phyloP scores from a whole-genome alignment of 2,797 vertebrate species.

The Danio tinwini region DNA sequence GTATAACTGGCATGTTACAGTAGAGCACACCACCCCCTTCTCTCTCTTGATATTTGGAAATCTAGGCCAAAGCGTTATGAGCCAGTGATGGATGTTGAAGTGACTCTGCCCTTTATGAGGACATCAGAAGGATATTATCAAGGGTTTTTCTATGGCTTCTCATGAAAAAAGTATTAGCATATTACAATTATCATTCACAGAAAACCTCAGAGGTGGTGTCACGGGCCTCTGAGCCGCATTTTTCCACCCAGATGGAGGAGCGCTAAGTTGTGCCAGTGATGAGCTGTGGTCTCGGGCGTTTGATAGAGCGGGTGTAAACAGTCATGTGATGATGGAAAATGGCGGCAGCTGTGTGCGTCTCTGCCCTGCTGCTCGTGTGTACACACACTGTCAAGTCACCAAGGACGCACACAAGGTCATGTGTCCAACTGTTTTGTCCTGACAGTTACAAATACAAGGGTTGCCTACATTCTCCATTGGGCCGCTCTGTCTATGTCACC shows the following conservation, averaged over 20 bases:
- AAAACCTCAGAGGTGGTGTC: slow-evolving; percentile 15
- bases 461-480: slow-evolving; percentile 52
- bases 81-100: slow-evolving; percentile 59
- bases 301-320: slow-evolving; percentile 44
- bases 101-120: slow-evolving; percentile 60
- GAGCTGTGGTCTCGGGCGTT: slow-evolving; percentile 22
- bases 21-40: slow-evolving; percentile 33
- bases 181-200: slow-evolving; percentile 37
- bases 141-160: slow-evolving; percentile 42
- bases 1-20: slow-evolving; percentile 44
- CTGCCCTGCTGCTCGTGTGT: slow-evolving; percentile 56
- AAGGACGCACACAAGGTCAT: slow-evolving; percentile 64
- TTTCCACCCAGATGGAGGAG: slow-evolving; percentile 23
- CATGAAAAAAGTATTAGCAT: slow-evolving; percentile 20
- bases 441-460: slow-evolving; percentile 65
- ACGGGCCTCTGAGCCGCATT: slow-evolving; percentile 8
- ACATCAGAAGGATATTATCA: slow-evolving; percentile 51
- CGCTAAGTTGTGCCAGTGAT: slow-evolving; percentile 30
- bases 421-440: slow-evolving; percentile 61
- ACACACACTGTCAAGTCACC: slow-evolving; percentile 59
- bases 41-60: slow-evolving; percentile 53
- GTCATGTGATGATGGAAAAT: slow-evolving; percentile 48
- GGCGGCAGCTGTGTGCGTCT: slow-evolving; percentile 57
- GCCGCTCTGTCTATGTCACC: slow-evolving; percentile 53
- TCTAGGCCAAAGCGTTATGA: slow-evolving; percentile 58